Base-by-base conservation (phyloP, 2,888 invertebrate genomes). In the Orthonychiurus folsomi region DNA sequence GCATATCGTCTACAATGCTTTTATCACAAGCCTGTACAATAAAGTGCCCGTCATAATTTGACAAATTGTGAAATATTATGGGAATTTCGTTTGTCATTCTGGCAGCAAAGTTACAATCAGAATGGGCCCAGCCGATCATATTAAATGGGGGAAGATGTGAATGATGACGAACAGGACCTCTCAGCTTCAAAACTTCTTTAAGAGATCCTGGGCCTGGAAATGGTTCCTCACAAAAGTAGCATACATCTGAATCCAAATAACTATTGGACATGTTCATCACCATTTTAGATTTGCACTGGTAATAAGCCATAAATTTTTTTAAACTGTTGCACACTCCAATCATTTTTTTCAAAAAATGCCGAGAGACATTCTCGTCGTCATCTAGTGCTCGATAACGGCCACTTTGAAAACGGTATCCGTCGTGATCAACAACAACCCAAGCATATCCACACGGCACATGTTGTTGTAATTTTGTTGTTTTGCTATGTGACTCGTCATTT, bases 11-110 rank as follows among this genome's bases (percentile, higher is more conserved):
- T 3, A 56, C 21, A n/a, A 28, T 21, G 5, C 20, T 21, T 26
- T 56, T 21, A 20, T 27, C 56, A 9, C 25, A 18, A 9, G 56
- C 56, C 20, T 56, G 56, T 3, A 56, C 37, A 3, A 56, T 28
- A 21, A 56, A 56, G 20, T 56, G 56, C 2, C 15, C 28, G 20
- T 56, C 56, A 28, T 56, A 56, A 20, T 5, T 9, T 9, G 37
- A 37, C 9, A 37, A 37, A 37, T 37, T 37, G 15, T 37, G 37
- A 37, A 37, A 9, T 37, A 37, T 37, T 5, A 37, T 15, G 5
- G 37, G 37, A 9, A 37, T 15, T 37, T 9, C 15, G 15, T 37
- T 15, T 37, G 37, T 9, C 37, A 37, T 37, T 37, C 37, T 37
- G 15, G 37, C 37, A 9, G 5, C 9, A 5, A 37, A 37, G 15